Conservation (phyloP, 2,113 vertebrate species). For the Syngnathoides biaculeatus region DNA sequence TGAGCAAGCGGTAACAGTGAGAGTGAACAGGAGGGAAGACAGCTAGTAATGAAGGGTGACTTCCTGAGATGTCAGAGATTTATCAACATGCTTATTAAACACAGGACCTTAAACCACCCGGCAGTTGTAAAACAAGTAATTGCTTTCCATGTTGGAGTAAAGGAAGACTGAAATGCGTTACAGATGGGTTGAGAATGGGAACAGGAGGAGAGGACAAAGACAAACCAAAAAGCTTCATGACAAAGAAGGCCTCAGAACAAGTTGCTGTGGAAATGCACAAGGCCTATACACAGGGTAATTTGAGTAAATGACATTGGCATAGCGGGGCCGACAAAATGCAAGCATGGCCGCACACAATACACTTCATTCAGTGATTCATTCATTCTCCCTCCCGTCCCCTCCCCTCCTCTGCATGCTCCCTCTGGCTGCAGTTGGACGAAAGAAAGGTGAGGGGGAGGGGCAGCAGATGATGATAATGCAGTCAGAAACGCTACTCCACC, state of each 20-base stretch:
- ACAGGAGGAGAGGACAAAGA: conserved; percentile 33
- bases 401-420: conserved; percentile 50
- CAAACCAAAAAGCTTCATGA: conserved; percentile 27
- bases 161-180: background rate
- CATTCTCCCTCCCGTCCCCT: conserved; percentile 66
- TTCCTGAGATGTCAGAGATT: conserved; percentile 46
- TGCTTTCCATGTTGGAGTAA: conserved; percentile 13
- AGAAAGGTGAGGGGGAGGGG: conserved; percentile 64
- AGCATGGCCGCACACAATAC: conserved; percentile 75
- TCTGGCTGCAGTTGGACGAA: conserved; percentile 62
- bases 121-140: background rate
- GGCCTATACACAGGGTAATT: conserved; percentile 52
- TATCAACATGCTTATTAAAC: conserved; percentile 25
- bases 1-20: conserved; percentile 43
- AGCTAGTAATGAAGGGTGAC: conserved; percentile 27
- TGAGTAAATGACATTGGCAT: conserved; percentile 59
- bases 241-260: conserved; percentile 47
- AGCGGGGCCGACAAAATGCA: conserved; percentile 60
- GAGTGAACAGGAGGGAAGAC: conserved; percentile 32
- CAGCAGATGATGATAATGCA: conserved; percentile 73
- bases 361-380: conserved; percentile 78
- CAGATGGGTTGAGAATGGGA: conserved; percentile 35
- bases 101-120: conserved; percentile 4
- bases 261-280: conserved; percentile 42
- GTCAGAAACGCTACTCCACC: conserved; percentile 74